Base-by-base conservation (phyloP, 2,113 vertebrate species). In the Columba livia region DNA sequence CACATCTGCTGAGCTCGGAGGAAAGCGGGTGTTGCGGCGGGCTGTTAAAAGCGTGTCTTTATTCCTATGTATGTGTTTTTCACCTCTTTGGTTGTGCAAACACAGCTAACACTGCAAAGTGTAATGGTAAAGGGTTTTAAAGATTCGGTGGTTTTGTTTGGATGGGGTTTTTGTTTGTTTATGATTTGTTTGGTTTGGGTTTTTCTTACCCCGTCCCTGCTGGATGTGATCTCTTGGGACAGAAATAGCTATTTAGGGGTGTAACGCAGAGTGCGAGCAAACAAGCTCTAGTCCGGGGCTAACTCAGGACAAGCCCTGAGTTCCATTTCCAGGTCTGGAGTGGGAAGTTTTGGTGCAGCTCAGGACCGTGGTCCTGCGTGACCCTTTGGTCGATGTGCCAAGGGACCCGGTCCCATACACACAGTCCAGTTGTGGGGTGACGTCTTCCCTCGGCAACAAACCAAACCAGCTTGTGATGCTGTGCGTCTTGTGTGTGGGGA, bases 401-500 rank as follows among this genome's bases (percentile, higher is more conserved):
- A 17, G 44, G 44, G 44, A 44, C 44, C 44, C 17, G 44, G 17
- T 44, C 17, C 44, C 44, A 44, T 44, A 17, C 44, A 18, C 44
- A 44, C 44, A 16, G 17, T 44, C 44, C 44, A 4, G 44, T 16
- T 18, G 17, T 18, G 44, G 44, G 44, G 44, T 4, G 8, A 44
- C 44, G 44, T 47, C 44, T 47, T 47, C 44, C 44, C 44, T 47
- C 4, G 44, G 17, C 44, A 47, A 47, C 44, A 47, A 47, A 47
- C 44, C 44, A 47, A 6, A 47, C 13, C 44, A 19, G 18, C 44
- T 47, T 18, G 44, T 19, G 44, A 47, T 47, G 44, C n/a, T 50
- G 47, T 38, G n/a, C 18, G 20, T 21, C 23, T 44, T 25, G 19
- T 28, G 1, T 2, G 5, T 6, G 12, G 32, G 16, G 2, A 0